Evolutionary conservation across 2,888 invertebrate genomes (phyloP), one percentile per base, ranked within the genome.

Genomic region (Torymus aiolomorphi): DNA sequence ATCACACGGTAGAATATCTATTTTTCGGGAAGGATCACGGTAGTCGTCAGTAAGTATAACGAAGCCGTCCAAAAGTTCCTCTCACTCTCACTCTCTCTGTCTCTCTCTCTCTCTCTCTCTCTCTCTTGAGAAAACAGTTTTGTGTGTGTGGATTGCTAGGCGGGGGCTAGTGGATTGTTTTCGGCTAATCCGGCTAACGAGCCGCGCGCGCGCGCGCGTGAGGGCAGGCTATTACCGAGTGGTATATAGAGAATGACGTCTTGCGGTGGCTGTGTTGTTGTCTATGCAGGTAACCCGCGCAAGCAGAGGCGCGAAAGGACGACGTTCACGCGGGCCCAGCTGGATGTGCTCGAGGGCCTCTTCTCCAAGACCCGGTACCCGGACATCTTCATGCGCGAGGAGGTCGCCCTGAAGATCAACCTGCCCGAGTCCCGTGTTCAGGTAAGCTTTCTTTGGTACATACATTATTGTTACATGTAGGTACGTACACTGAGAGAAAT

Each of bases 371-470:
- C 99, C 11, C 93, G 98, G 87, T 99, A 99, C 92, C 97, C 99
- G 5, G 99, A 99, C 91, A 99, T 99, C 90, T 99, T 99, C 92
- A 98, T 99, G 98, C 92, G 99, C 80, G 99, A 99, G 89, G 99
- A 99, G 91, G 98, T 99, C 69, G 99, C 99, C 0, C 91, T 98
- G 79, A 98, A 99, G 92, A 99, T 99, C 87, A 97, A 96, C 91
- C 92, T 99, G 70, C 98, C 99, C 0, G 99, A 99, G 92, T 98
- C 98, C 20, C 93, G 99, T 91, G 98, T 99, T 13, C 99, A 99
- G 96, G 99, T 99, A 91, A 78, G 78, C 16, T n/a, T 24, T 24
- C 3, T 24, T 3, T 24, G 2, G 24, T 24, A 24, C 3, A 24
- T 24, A 24, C 24, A 24, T 2, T 2, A 3, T 24, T 24, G 2